A percentile compares a stretch with the other conserved stretches of the same genome.
phyloP scores from a whole-genome alignment of 2,113 vertebrate genomes.

The Aplodontia rufa region DNA sequence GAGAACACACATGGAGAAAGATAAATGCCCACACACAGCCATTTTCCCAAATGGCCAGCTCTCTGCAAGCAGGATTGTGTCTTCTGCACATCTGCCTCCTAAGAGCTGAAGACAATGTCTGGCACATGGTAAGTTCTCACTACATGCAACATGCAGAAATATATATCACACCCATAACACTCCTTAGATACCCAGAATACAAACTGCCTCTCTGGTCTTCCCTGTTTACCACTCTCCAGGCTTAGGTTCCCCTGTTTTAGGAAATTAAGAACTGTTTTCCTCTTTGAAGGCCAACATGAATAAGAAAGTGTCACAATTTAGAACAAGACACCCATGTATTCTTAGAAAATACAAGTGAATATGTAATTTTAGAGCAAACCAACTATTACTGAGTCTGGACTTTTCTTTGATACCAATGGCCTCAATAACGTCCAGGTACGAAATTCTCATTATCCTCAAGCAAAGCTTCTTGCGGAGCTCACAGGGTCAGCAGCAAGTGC shows the following conservation, averaged over 20 bases:
- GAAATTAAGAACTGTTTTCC: background rate
- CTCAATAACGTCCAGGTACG: background rate
- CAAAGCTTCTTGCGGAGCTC: background rate
- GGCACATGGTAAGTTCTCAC: background rate
- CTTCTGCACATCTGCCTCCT: background rate
- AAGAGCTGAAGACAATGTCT: too few species aligned
- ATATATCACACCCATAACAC: background rate
- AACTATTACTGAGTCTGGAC: background rate
- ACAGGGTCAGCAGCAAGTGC: rapidly evolving
- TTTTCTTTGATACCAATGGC: background rate
- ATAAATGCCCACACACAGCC: too few species aligned
- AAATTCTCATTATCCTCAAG: background rate
- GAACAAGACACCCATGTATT: background rate
- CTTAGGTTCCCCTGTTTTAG: background rate
- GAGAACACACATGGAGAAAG: background rate
- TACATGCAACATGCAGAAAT: background rate
- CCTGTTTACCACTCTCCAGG: background rate
- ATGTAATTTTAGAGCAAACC: background rate
- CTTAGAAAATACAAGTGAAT: background rate
- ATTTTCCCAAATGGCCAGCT: rapidly evolving
- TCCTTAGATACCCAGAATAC: background rate
- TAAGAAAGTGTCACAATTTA: background rate
- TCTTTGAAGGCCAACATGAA: background rate
- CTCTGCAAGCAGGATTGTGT: background rate
- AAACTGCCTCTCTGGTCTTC: background rate